Percentiles rank a stretch among this genome's conserved stretches.
Conservation (phyloP, 2,888 invertebrate species). For the Diarsia brunnea region DNA sequence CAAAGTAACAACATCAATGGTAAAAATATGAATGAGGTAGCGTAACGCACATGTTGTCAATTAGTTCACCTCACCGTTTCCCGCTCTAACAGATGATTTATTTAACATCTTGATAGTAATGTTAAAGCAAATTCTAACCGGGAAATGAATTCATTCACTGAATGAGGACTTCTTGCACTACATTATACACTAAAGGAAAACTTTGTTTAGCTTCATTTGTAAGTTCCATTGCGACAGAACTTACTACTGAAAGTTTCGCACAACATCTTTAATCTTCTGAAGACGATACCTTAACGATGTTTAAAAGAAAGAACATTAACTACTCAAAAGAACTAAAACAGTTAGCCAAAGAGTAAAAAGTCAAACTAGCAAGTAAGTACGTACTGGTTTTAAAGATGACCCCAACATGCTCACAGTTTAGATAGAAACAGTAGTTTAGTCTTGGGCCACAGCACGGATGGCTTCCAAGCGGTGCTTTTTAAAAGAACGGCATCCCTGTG, state of each 20-base stretch:
- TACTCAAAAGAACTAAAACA: constrained; percentile 45
- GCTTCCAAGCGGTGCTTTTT: too few relatives aligned
- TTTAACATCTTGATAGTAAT: background rate
- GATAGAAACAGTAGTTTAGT: constrained; percentile 30
- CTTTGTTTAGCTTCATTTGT: constrained; percentile 8
- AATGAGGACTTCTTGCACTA: background rate
- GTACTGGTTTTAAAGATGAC: constrained; percentile 58
- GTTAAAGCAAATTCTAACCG: background rate
- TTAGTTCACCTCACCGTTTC: background rate
- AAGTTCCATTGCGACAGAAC: constrained; percentile 8
- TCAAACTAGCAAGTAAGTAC: constrained; percentile 58
- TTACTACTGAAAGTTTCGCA: background rate
- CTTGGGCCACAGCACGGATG: too few relatives aligned
- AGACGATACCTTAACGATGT: constrained; percentile 33
- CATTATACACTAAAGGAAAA: background rate
- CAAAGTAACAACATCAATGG: background rate
- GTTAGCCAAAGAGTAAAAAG: constrained; percentile 58
- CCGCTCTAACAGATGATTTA: background rate
- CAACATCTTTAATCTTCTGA: constrained; percentile 35
- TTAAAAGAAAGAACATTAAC: constrained; percentile 55
- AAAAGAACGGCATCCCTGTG: too few relatives aligned
- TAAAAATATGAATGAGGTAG: background rate
- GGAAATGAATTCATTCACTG: background rate
- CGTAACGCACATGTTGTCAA: background rate
- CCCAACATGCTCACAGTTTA: constrained; percentile 36